A percentile compares a stretch with the other conserved stretches of the same genome.
phyloP scores from a whole-genome alignment of 2,797 vertebrate species.

The Spheniscus humboldti region DNA sequence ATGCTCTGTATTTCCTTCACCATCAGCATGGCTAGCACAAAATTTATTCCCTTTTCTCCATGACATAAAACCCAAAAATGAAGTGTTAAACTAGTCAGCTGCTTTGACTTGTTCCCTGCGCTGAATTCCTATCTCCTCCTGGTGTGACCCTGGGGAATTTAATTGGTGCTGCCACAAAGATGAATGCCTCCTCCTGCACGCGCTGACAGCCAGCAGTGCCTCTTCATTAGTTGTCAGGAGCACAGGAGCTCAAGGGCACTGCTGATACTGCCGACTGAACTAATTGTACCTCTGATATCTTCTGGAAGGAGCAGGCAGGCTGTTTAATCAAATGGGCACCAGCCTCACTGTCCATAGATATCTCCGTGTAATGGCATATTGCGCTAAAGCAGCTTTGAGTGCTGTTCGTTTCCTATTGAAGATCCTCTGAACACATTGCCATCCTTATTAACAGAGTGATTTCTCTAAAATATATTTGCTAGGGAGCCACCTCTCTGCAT shows the following conservation, averaged over 20 bases:
- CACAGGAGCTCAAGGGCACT: conserved; percentile 55
- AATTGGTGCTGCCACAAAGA: conserved; percentile 61
- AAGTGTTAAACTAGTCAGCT: not conserved
- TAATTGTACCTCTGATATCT: conserved; percentile 48
- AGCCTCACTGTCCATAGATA: not conserved
- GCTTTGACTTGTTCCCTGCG: not conserved
- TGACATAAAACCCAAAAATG: not conserved
- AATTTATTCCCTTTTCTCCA: not conserved
- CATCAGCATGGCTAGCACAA: not conserved
- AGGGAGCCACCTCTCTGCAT: not conserved
- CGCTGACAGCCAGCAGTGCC: conserved; percentile 56
- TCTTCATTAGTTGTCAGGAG: conserved; percentile 60
- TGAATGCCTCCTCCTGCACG: conserved; percentile 33
- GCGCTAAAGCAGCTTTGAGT: not conserved
- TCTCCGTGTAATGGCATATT: rapidly evolving
- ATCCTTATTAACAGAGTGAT: not conserved
- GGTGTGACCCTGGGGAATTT: not conserved
- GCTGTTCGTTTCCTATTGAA: rapidly evolving
- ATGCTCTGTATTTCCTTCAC: not conserved
- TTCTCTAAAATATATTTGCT: not conserved
- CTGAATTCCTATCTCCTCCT: not conserved
- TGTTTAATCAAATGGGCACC: not conserved
- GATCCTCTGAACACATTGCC: not conserved
- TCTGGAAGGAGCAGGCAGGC: not conserved
- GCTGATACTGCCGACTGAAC: conserved; percentile 11